A percentile compares a stretch with the other conserved stretches of the same genome.
Conservation (phyloP, 2,888 invertebrate species). For the Phasia obesa region DNA sequence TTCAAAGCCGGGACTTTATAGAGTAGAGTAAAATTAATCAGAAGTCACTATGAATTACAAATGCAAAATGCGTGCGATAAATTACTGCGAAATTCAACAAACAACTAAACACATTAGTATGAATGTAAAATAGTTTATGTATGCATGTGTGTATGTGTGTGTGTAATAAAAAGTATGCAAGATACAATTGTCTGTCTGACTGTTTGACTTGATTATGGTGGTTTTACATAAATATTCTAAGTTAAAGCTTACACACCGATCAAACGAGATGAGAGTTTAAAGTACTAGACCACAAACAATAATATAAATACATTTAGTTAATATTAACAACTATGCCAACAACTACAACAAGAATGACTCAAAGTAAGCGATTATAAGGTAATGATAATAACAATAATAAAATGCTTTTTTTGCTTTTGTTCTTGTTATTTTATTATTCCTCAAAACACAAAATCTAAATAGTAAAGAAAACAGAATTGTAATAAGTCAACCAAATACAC, state of each 20-base stretch:
- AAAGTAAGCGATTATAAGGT: constrained; percentile 66
- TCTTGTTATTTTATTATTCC: constrained; percentile 14
- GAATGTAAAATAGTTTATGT: background rate
- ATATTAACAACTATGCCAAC: constrained; percentile 39
- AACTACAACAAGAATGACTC: constrained; percentile 33
- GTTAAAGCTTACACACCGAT: constrained; percentile 64
- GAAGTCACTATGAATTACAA: constrained; percentile 78
- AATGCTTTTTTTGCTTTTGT: constrained; percentile 37
- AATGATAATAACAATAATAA: constrained; percentile 71
- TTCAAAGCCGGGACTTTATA: constrained; percentile 25
- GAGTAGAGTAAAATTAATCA: constrained; percentile 77
- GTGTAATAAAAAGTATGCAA: background rate
- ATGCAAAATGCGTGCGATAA: constrained; percentile 81
- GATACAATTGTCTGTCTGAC: constrained; percentile 22
- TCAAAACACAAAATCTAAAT: constrained; percentile 43
- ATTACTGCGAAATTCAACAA: constrained; percentile 77
- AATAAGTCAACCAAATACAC: constrained; percentile 53
- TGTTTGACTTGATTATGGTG: constrained; percentile 40
- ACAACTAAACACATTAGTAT: constrained; percentile 45
- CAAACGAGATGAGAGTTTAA: constrained; percentile 63
- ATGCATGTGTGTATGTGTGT: background rate
- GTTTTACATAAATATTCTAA: constrained; percentile 60
- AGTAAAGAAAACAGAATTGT: constrained; percentile 53
- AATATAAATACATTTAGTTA: constrained; percentile 1
- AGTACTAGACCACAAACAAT: constrained; percentile 59